These are phyloP conservation scores for Drosophila mayaguana DNA, from an alignment of 2,888 invertebrate species.

Conservation along the genomic window DNA sequence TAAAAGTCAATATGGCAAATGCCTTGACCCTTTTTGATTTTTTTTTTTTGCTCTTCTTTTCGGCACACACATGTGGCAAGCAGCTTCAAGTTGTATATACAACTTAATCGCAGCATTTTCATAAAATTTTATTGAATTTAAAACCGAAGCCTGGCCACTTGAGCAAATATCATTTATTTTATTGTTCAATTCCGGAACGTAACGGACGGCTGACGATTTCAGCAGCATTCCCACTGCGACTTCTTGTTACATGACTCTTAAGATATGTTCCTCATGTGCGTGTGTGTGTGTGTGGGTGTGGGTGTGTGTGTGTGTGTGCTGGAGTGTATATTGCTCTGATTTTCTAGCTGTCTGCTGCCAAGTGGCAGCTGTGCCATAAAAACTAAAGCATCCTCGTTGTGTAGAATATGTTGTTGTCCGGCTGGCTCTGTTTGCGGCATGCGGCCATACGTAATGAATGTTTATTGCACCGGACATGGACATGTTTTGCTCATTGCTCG, in stretches of 20 bases:
- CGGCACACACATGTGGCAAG: constrained; percentile 35
- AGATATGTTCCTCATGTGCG: constrained; percentile 29
- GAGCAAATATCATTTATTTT: constrained; percentile 81
- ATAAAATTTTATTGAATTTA: constrained; percentile 82
- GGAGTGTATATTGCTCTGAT: constrained; percentile 60
- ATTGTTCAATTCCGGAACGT: constrained; percentile 77
- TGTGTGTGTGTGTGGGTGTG: constrained; percentile 7
- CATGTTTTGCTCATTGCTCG: constrained; percentile 68
- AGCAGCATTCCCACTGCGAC: constrained; percentile 53
- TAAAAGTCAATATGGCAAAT: constrained; percentile 70
- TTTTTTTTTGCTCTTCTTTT: constrained; percentile 57
- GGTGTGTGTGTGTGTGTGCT: constrained; percentile 26
- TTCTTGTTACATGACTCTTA: constrained; percentile 47
- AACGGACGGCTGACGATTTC: constrained; percentile 60
- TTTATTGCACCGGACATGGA: constrained; percentile 79
- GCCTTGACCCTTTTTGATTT: constrained; percentile 70
- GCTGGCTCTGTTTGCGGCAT: constrained; percentile 76
- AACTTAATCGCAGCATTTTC: constrained; percentile 77
- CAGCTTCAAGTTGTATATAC: constrained; percentile 40
- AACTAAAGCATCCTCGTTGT: constrained; percentile 55
- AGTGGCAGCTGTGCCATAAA: constrained; percentile 78
- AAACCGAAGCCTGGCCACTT: constrained; percentile 70
- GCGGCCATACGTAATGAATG: constrained; percentile 77
- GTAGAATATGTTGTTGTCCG: constrained; percentile 44
- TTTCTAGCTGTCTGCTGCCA: constrained; percentile 70